Conservation (phyloP, 1,140 invertebrate genomes). For the Neotoxoptera formosana region DNA sequence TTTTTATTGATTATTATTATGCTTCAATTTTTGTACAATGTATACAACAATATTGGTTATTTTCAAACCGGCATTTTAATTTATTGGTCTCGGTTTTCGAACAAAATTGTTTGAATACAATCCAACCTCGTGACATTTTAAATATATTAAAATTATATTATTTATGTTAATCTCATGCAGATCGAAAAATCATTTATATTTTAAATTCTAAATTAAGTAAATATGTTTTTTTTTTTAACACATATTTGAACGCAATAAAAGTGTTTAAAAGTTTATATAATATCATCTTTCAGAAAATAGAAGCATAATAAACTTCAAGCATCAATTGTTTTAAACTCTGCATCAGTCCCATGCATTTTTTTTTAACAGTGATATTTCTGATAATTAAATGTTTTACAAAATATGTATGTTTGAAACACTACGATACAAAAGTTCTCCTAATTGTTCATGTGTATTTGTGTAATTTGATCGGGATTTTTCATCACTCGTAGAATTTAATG, state of each 20-base stretch:
- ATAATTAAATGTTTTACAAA: background rate
- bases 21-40: background rate
- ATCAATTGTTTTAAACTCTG: background rate
- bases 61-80: background rate
- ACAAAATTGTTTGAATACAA: background rate
- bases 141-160: background rate
- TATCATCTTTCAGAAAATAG: background rate
- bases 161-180: background rate
- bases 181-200: background rate
- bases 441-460: background rate
- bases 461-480: background rate
- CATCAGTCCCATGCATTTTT: background rate
- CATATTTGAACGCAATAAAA: background rate
- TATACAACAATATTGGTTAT: background rate
- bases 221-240: background rate
- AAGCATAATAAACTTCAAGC: background rate
- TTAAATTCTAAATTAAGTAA: background rate
- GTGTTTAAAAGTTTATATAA: background rate
- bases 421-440: background rate
- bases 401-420: background rate
- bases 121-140: background rate
- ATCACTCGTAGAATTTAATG: background rate
- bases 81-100: background rate
- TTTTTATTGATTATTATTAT: background rate
- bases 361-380: background rate